Conservation (phyloP, 2,113 vertebrate species). For the Chionodraco myersi region DNA sequence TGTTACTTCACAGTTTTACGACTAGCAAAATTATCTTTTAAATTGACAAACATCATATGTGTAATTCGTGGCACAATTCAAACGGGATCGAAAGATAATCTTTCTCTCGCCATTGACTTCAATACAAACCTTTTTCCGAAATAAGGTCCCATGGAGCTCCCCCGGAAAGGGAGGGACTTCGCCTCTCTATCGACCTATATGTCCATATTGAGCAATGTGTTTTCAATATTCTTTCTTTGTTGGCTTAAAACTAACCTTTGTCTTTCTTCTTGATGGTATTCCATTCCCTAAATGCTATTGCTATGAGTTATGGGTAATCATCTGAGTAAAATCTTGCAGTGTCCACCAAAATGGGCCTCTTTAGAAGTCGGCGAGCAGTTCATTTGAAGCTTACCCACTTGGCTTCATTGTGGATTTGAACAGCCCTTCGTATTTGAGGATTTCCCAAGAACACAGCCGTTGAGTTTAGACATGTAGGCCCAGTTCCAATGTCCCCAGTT, state of each 20-base stretch:
- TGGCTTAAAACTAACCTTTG: neutral
- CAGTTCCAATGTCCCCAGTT: neutral
- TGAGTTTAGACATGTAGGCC: neutral
- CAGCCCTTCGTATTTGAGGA: neutral
- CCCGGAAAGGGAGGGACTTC: too few species aligned
- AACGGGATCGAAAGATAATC: too few species aligned
- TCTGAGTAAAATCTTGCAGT: neutral
- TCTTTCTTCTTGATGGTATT: neutral
- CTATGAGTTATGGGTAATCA: too few species aligned
- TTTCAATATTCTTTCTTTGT: neutral
- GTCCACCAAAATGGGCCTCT: neutral
- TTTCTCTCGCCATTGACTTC: too few species aligned
- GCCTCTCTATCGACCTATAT: too few species aligned
- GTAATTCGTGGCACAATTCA: too few species aligned
- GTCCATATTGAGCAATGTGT: neutral
- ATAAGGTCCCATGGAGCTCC: too few species aligned
- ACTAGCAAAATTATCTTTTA: too few species aligned
- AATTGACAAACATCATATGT: too few species aligned
- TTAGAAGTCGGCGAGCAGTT: neutral
- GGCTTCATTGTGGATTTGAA: neutral
- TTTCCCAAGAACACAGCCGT: neutral
- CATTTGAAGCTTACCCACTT: neutral
- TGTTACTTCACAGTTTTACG: too few species aligned
- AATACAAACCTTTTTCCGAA: too few species aligned
- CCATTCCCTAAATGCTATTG: neutral